A percentile compares a stretch with the other conserved stretches of the same genome.
Conservation (phyloP, 2,888 invertebrate species). For the Chalcis sispes region DNA sequence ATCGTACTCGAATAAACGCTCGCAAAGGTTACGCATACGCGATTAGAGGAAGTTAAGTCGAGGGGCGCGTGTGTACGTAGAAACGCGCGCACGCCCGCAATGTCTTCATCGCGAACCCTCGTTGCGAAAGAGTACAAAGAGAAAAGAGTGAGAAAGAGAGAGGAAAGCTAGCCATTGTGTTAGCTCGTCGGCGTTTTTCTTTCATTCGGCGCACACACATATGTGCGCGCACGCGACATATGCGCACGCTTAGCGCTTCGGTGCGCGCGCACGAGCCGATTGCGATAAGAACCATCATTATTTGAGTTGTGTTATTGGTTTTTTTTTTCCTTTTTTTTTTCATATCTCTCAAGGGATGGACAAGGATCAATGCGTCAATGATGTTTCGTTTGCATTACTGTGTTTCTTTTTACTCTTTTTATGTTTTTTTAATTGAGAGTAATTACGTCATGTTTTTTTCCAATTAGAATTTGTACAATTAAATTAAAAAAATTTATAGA, state of each 20-base stretch:
- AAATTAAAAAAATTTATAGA: too few relatives aligned
- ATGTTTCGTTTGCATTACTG: too few relatives aligned
- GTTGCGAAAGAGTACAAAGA: background rate
- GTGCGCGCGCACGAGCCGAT: slow-evolving; percentile 8
- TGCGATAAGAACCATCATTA: slow-evolving; percentile 33
- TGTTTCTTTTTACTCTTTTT: too few relatives aligned
- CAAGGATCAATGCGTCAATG: too few relatives aligned
- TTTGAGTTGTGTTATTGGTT: too few relatives aligned
- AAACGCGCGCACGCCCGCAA: slow-evolving; percentile 1
- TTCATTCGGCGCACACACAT: background rate
- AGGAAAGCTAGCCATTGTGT: slow-evolving; percentile 12
- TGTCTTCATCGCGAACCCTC: slow-evolving; percentile 24
- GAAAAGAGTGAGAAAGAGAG: background rate
- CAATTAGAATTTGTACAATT: too few relatives aligned
- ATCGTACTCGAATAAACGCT: background rate
- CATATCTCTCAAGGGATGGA: too few relatives aligned
- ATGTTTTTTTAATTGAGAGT: too few relatives aligned
- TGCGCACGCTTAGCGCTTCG: slow-evolving; percentile 1
- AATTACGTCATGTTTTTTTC: too few relatives aligned
- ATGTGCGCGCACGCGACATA: background rate
- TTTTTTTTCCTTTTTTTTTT: too few relatives aligned
- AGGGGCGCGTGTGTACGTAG: background rate
- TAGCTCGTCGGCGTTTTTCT: slow-evolving; percentile 31
- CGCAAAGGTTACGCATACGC: background rate
- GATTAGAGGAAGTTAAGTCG: background rate